Conservation (phyloP, 2,797 vertebrate genomes). For the Cryptoprocta ferox region DNA sequence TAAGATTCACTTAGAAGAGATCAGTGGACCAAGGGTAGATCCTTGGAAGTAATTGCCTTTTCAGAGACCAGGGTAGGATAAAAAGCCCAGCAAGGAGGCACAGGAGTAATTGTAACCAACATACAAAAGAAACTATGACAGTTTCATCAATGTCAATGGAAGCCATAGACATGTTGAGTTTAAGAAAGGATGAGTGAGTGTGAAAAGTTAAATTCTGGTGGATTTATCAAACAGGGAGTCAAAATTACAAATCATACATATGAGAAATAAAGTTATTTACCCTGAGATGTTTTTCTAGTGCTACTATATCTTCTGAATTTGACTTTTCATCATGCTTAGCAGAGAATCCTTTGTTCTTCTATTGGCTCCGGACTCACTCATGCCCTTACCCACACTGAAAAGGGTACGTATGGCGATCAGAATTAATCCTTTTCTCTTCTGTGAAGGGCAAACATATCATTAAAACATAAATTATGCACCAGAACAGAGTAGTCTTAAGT, state of each 20-base stretch:
- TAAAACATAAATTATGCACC: slow-evolving; percentile 35
- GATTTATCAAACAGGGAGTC: background rate
- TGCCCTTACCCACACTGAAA: background rate
- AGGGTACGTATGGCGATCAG: background rate
- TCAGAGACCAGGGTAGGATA: background rate
- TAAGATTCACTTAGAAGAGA: background rate
- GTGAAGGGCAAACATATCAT: background rate
- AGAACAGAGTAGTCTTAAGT: background rate
- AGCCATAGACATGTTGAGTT: background rate
- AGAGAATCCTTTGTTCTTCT: background rate
- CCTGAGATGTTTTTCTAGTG: background rate
- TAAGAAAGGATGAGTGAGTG: background rate
- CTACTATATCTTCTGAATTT: background rate
- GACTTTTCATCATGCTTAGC: background rate
- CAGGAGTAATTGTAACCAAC: background rate
- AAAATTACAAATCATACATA: background rate
- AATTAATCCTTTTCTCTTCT: slow-evolving; percentile 53
- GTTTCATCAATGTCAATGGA: background rate
- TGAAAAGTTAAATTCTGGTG: background rate
- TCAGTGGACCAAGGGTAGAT: background rate
- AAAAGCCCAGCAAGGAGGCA: background rate
- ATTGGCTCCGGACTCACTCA: background rate
- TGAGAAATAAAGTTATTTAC: slow-evolving; percentile 3
- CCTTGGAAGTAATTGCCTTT: background rate
- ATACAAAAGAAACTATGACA: background rate